A percentile compares a stretch with the other conserved stretches of the same genome.
Conservation (phyloP, 2,888 invertebrate genomes). For the Zonitis immaculata region DNA sequence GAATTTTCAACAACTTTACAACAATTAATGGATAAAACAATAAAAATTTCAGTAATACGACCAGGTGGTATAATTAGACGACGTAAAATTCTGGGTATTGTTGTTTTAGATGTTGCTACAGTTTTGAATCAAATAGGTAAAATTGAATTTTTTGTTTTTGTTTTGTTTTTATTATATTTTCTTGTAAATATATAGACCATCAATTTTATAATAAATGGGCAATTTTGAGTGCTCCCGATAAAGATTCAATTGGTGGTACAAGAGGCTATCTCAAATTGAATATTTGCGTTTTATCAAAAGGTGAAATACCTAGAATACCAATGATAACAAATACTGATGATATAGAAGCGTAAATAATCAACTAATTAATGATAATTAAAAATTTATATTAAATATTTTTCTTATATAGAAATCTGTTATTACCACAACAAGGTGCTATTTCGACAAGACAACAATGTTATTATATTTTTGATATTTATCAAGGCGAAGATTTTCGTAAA, state of each 20-base stretch:
- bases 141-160: too few relatives aligned
- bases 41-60: slow-evolving; percentile 56
- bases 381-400: too few relatives aligned
- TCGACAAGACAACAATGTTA: slow-evolving; percentile 52
- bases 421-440: too few relatives aligned
- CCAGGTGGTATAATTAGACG: slow-evolving; percentile 46
- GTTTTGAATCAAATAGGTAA: slow-evolving; percentile 70
- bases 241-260: slow-evolving; percentile 48
- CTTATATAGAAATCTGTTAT: slow-evolving; percentile 66
- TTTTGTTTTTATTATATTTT: too few relatives aligned
- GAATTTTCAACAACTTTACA: slow-evolving; percentile 57
- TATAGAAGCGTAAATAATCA: slow-evolving; percentile 62
- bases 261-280: slow-evolving; percentile 80
- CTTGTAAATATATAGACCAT: too few relatives aligned
- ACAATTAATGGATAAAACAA: slow-evolving; percentile 54
- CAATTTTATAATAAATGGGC: slow-evolving; percentile 86
- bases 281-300: slow-evolving; percentile 67
- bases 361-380: too few relatives aligned
- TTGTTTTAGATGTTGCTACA: slow-evolving; percentile 61
- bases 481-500: slow-evolving; percentile 45
- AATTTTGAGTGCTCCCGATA: slow-evolving; percentile 62
- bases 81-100: slow-evolving; percentile 56
- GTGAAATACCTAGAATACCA: slow-evolving; percentile 58
- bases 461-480: slow-evolving; percentile 56
- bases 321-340: slow-evolving; percentile 58